A percentile compares a stretch with the other conserved stretches of the same genome.
These are phyloP conservation scores for Chelonoidis abingdonii DNA, from an alignment of 2,113 vertebrate genomes.

Conservation along the genomic window DNA sequence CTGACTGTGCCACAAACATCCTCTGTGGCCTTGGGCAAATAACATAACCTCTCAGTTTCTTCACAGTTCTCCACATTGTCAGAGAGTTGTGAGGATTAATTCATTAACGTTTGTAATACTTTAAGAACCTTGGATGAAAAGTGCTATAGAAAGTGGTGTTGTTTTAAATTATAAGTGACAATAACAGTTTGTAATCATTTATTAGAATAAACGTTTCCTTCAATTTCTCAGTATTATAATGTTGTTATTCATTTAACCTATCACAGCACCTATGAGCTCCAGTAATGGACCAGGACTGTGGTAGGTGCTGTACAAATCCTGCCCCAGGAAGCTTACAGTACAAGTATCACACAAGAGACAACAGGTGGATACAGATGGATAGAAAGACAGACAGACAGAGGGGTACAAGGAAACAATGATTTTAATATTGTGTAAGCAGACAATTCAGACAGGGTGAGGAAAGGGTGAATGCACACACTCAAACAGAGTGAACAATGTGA, in stretches of 20 bases:
- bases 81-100: neutral
- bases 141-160: neutral
- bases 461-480: neutral
- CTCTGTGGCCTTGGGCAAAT: neutral
- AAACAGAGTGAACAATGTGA: neutral
- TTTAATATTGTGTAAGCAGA: neutral
- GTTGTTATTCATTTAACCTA: neutral
- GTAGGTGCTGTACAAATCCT: neutral
- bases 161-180: neutral
- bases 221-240: neutral
- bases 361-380: neutral
- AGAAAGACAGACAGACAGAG: neutral
- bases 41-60: neutral
- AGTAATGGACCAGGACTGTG: neutral
- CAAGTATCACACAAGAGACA: neutral
- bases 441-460: neutral
- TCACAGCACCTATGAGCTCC: neutral
- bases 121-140: neutral
- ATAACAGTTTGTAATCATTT: neutral
- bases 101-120: neutral
- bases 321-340: neutral
- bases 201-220: neutral
- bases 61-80: neutral
- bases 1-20: neutral
- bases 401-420: neutral